These are phyloP conservation scores for Diabrotica virgifera DNA, from an alignment of 1,140 invertebrate species.

Conservation along the genomic window DNA sequence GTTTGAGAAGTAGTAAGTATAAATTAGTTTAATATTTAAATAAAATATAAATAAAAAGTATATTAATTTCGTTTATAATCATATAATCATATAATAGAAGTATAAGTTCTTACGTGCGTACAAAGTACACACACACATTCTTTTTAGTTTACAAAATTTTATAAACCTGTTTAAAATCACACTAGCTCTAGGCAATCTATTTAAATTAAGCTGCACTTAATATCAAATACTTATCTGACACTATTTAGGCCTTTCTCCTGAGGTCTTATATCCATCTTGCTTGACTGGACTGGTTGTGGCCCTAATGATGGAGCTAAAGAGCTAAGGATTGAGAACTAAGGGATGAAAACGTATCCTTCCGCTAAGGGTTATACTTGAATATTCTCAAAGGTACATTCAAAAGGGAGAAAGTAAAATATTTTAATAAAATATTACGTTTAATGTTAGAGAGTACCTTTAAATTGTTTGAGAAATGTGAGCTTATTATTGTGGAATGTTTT, in stretches of 20 bases:
- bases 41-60: no score
- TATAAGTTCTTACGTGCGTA: no score
- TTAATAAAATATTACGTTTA: not conserved
- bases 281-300: not conserved
- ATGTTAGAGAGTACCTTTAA: not conserved
- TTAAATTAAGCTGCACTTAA: not conserved
- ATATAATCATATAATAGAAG: no score
- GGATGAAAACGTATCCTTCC: not conserved
- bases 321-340: not conserved
- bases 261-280: not conserved
- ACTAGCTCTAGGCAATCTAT: not conserved
- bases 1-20: no score
- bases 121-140: no score
- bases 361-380: not conserved
- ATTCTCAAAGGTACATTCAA: slow-evolving; percentile 1
- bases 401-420: not conserved
- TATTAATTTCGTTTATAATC: no score
- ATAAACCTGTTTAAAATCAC: not conserved
- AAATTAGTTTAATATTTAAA: no score
- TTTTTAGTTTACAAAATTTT: no score
- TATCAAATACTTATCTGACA: not conserved
- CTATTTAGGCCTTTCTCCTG: not conserved
- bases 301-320: not conserved
- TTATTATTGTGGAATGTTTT: no score
- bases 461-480: no score